These are phyloP conservation scores for Akabosia matsudoensis DNA, from an alignment of 1,140 invertebrate genomes.

Conservation along the genomic window DNA sequence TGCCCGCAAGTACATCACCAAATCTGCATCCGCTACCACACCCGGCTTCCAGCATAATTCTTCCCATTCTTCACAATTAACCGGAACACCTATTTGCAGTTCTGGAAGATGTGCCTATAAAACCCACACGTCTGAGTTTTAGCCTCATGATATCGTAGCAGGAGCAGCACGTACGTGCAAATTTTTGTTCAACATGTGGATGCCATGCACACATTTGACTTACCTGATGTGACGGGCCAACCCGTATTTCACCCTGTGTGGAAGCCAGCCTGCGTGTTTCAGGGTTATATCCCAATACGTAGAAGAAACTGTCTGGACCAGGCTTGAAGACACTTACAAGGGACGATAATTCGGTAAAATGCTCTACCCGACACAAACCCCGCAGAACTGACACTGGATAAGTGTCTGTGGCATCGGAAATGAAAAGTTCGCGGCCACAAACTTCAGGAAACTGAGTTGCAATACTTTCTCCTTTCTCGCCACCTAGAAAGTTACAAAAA, in stretches of 20 bases:
- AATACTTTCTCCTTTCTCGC: slow-evolving; percentile 50
- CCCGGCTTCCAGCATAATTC: slow-evolving; percentile 90
- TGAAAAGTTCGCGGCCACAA: slow-evolving; percentile 56
- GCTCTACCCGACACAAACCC: slow-evolving; percentile 57
- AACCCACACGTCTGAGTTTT: neutral
- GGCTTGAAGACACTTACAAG: slow-evolving; percentile 51
- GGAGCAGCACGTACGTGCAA: too few species aligned
- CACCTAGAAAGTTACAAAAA: slow-evolving; percentile 11
- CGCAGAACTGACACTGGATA: slow-evolving; percentile 58
- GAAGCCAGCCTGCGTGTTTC: slow-evolving; percentile 67
- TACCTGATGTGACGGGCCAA: slow-evolving; percentile 87
- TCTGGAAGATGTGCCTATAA: slow-evolving; percentile 72
- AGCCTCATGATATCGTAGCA: too few species aligned
- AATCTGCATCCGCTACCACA: slow-evolving; percentile 84
- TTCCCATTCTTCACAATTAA: slow-evolving; percentile 69
- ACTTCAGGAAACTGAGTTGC: slow-evolving; percentile 52
- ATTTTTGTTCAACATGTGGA: neutral
- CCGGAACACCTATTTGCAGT: slow-evolving; percentile 63
- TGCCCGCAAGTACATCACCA: slow-evolving; percentile 94
- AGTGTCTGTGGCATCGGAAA: slow-evolving; percentile 57
- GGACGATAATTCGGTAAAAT: slow-evolving; percentile 56
- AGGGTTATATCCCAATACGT: slow-evolving; percentile 53
- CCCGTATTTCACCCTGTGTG: slow-evolving; percentile 90
- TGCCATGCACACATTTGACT: too few species aligned
- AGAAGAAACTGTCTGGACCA: slow-evolving; percentile 51